These are phyloP conservation scores for Pteronotus mesoamericanus DNA, from an alignment of 2,797 vertebrate species.

Conservation along the genomic window DNA sequence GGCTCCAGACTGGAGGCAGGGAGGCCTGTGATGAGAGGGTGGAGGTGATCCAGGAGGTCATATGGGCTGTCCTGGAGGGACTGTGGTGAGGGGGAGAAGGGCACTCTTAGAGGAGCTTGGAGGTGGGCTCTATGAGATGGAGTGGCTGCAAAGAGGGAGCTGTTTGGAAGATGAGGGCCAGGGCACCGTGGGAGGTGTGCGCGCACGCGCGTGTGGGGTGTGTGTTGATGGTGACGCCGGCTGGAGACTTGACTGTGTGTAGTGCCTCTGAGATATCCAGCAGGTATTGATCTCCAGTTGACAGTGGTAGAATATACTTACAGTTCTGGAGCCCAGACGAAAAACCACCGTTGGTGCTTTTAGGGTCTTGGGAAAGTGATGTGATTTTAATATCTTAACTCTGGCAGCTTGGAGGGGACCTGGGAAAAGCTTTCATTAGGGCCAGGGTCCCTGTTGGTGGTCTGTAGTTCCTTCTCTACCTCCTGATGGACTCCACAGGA, in stretches of 20 bases:
- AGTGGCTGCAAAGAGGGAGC: background rate
- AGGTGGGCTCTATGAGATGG: background rate
- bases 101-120: background rate
- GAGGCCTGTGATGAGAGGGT: background rate
- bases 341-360: background rate
- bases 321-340: background rate
- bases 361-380: background rate
- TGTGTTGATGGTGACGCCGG: background rate
- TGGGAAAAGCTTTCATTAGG: background rate
- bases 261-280: background rate
- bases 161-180: fast-evolving
- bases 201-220: fast-evolving
- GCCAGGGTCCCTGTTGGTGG: background rate
- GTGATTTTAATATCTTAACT: background rate
- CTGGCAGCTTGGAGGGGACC: background rate
- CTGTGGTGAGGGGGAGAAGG: background rate
- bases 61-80: too few species aligned
- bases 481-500: background rate
- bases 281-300: background rate
- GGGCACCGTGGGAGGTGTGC: background rate
- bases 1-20: background rate
- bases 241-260: background rate
- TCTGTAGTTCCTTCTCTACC: background rate
- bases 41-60: too few species aligned
- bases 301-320: background rate